These are phyloP conservation scores for Cryptotermes secundus DNA, from an alignment of 1,140 invertebrate genomes.

Conservation along the genomic window DNA sequence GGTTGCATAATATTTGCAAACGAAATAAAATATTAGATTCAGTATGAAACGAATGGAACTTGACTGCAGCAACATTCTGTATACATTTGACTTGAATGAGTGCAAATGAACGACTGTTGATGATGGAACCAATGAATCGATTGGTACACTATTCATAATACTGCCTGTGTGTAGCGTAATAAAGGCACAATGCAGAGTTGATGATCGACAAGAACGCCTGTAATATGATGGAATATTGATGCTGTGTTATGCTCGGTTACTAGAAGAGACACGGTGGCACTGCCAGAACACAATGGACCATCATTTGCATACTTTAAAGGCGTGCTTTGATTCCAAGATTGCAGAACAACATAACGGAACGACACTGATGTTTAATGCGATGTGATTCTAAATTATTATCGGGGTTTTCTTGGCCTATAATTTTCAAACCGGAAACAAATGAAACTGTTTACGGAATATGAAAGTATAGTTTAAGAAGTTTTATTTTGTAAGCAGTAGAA, in stretches of 20 bases:
- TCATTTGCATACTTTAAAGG: neutral
- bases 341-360: neutral
- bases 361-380: neutral
- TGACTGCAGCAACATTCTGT: neutral
- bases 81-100: neutral
- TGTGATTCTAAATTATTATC: too few relatives aligned
- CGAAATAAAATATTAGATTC: constrained; percentile 7
- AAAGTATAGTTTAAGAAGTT: too few relatives aligned
- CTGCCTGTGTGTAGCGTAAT: neutral
- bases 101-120: neutral
- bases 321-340: neutral
- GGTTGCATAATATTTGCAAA: constrained; percentile 2
- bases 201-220: constrained; percentile 17
- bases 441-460: too few relatives aligned
- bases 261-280: neutral
- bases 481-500: too few relatives aligned
- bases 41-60: neutral
- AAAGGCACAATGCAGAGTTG: neutral
- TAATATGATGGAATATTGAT: neutral
- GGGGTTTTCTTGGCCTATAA: too few relatives aligned
- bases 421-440: too few relatives aligned
- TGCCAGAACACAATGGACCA: neutral
- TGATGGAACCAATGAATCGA: neutral
- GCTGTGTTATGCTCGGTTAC: neutral
- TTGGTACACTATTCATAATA: neutral